These are phyloP conservation scores for Pantherophis vulpinus DNA, from an alignment of 2,797 vertebrate species.

Conservation along the genomic window DNA sequence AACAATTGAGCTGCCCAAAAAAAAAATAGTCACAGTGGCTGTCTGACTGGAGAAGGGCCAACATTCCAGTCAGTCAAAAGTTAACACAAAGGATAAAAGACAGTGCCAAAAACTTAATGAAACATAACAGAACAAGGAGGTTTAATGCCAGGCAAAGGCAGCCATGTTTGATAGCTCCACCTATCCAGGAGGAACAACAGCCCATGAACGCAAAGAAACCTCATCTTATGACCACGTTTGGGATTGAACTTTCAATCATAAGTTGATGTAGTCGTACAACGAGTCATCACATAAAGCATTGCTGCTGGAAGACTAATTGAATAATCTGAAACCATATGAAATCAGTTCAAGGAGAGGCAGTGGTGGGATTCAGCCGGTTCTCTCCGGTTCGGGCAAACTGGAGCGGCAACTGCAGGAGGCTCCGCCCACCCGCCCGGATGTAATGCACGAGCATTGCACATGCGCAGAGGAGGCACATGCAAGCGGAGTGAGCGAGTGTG, in stretches of 20 bases:
- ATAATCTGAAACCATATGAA: background rate
- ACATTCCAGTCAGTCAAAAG: background rate
- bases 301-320: background rate
- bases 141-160: background rate
- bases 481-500: too few species aligned
- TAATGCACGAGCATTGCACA: too few species aligned
- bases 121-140: background rate
- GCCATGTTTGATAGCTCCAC: background rate
- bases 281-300: background rate
- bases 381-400: too few species aligned
- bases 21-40: background rate
- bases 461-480: too few species aligned
- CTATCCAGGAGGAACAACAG: background rate
- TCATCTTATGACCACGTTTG: background rate
- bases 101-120: background rate
- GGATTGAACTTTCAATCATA: background rate
- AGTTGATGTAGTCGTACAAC: background rate
- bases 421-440: too few species aligned
- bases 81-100: background rate
- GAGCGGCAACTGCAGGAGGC: too few species aligned
- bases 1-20: background rate
- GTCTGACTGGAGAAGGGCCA: background rate
- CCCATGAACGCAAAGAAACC: background rate
- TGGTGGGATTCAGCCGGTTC: too few species aligned
- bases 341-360: background rate